Evolutionary conservation across 1,140 invertebrate species (phyloP).

Genomic region (Pogonomyrmex californicus): DNA sequence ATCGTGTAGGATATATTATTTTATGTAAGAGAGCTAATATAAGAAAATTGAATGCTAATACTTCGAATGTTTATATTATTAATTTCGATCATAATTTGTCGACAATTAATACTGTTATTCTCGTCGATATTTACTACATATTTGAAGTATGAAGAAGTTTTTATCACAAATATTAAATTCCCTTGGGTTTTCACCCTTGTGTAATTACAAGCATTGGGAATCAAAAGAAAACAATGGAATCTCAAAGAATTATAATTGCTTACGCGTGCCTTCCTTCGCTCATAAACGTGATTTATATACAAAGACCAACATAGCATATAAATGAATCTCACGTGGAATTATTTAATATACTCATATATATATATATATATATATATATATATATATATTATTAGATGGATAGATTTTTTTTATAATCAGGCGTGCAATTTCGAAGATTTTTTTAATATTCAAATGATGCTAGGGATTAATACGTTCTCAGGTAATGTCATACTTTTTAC

Average conservation of each 20-base stretch:
- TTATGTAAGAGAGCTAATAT: neutral
- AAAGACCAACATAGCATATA: slow-evolving; percentile 50
- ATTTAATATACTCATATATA: slow-evolving; percentile 37
- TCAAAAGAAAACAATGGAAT: slow-evolving; percentile 11
- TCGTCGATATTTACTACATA: neutral
- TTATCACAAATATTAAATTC: neutral
- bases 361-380: slow-evolving; percentile 12
- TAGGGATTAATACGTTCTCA: slow-evolving; percentile 43
- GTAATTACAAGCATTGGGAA: neutral
- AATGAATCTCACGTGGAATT: slow-evolving; percentile 51
- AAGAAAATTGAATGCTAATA: neutral
- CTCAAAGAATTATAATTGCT: slow-evolving; percentile 26
- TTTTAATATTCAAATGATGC: slow-evolving; percentile 35
- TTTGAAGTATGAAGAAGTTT: slow-evolving; percentile 2
- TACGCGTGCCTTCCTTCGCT: slow-evolving; percentile 38
- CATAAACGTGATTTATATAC: slow-evolving; percentile 39
- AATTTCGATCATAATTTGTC: neutral
- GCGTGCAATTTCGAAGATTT: slow-evolving; percentile 27
- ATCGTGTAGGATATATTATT: neutral
- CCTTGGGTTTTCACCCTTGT: neutral
- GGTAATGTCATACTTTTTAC: slow-evolving; percentile 47
- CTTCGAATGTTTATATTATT: neutral
- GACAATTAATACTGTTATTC: neutral
- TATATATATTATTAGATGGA: slow-evolving; percentile 36
- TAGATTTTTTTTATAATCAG: slow-evolving; percentile 55